Evolutionary conservation across 2,113 vertebrate species (phyloP).

Genomic region (Hemicordylus capensis): DNA sequence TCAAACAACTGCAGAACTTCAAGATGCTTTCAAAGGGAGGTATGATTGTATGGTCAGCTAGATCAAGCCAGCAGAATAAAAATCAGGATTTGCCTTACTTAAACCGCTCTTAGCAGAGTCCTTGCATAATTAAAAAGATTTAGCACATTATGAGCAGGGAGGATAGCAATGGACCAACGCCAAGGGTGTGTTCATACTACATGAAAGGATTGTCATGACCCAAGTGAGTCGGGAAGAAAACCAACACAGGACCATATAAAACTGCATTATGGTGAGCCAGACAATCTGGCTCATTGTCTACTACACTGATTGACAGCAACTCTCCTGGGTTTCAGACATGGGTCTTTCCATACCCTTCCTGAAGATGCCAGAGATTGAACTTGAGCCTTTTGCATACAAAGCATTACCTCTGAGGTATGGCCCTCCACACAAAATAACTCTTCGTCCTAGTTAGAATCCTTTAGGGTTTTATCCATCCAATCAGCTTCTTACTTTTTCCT

Average conservation of each 20-base stretch:
- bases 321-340: no score
- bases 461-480: no score
- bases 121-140: background rate
- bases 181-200: background rate
- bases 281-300: no score
- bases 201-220: background rate
- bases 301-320: no score
- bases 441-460: no score
- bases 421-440: no score
- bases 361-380: no score
- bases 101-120: no score
- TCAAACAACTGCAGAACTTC: background rate
- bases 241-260: background rate
- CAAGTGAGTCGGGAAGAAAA: background rate
- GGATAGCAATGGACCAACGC: background rate
- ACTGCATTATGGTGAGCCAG: no score
- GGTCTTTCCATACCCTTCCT: no score
- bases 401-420: no score
- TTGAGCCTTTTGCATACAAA: no score
- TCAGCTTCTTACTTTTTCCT: background rate
- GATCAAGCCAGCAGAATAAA: background rate
- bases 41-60: background rate
- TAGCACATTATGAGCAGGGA: background rate
- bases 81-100: background rate
- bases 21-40: background rate